These are phyloP conservation scores for Actenoides lindsayi DNA, from an alignment of 2,113 vertebrate genomes.

Conservation along the genomic window DNA sequence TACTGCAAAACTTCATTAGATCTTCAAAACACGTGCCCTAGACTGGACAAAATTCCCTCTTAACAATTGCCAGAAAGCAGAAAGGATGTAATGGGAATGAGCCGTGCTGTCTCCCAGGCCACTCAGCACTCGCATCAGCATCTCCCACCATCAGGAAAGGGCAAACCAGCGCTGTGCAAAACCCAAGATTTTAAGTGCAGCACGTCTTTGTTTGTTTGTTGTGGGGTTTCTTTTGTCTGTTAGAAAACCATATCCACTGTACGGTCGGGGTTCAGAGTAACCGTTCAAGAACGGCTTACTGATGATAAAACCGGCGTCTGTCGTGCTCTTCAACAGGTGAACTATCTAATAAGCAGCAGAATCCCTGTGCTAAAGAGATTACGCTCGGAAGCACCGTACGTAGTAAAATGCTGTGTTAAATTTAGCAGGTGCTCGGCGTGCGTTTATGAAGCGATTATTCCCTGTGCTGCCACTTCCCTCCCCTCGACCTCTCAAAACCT, in stretches of 20 bases:
- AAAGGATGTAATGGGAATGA: background rate
- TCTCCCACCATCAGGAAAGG: fast-evolving
- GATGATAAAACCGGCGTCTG: background rate
- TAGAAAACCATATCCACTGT: background rate
- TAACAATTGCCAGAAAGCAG: too few relatives aligned
- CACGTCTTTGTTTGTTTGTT: fast-evolving
- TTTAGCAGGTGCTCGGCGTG: background rate
- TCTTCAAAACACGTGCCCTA: background rate
- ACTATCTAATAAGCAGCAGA: background rate
- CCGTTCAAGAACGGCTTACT: background rate
- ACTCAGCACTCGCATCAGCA: background rate
- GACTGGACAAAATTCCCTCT: background rate
- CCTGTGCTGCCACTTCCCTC: background rate
- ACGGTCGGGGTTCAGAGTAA: background rate
- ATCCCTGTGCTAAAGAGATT: background rate
- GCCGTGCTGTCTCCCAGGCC: fast-evolving
- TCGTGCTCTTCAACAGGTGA: background rate
- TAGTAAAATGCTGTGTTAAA: background rate
- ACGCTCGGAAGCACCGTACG: background rate
- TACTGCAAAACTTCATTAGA: background rate
- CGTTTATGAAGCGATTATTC: background rate
- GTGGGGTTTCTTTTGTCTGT: background rate
- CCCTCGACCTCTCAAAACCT: background rate
- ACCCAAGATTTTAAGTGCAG: background rate
- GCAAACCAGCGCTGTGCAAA: background rate